A percentile compares a stretch with the other conserved stretches of the same genome.
These are phyloP conservation scores for Cordilura impudica DNA, from an alignment of 2,888 invertebrate genomes.

Conservation along the genomic window DNA sequence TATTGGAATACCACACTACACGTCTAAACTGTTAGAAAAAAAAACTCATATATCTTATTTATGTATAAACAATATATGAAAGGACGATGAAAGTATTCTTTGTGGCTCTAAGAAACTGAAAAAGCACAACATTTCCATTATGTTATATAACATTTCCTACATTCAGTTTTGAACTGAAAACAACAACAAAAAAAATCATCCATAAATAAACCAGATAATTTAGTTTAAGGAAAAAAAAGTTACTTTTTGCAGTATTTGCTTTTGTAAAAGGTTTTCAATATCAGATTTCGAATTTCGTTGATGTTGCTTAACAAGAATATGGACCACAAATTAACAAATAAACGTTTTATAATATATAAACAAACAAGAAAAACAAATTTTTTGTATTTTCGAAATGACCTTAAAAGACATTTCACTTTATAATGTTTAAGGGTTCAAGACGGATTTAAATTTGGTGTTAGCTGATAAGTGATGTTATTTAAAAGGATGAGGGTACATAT, in stretches of 20 bases:
- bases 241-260: not conserved
- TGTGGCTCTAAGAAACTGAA: too few relatives aligned
- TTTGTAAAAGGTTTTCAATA: not conserved
- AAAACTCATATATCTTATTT: too few relatives aligned
- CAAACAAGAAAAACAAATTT: not conserved
- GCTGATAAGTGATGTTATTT: too few relatives aligned
- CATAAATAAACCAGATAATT: slow-evolving; percentile 13
- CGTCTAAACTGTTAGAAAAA: not conserved
- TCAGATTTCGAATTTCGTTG: not conserved
- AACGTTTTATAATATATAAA: too few relatives aligned
- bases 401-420: not conserved
- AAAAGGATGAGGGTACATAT: too few relatives aligned
- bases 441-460: too few relatives aligned
- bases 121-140: too few relatives aligned
- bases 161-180: too few relatives aligned
- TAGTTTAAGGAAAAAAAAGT: not conserved
- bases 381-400: slow-evolving; percentile 11
- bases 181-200: too few relatives aligned
- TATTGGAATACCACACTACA: slow-evolving; percentile 18
- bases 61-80: too few relatives aligned
- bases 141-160: too few relatives aligned
- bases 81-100: too few relatives aligned
- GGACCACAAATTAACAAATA: not conserved
- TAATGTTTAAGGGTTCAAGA: not conserved
- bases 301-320: not conserved